Percentiles rank a stretch among this genome's conserved stretches.
phyloP scores from a whole-genome alignment of 2,888 invertebrate species.

The Eurois occulta region DNA sequence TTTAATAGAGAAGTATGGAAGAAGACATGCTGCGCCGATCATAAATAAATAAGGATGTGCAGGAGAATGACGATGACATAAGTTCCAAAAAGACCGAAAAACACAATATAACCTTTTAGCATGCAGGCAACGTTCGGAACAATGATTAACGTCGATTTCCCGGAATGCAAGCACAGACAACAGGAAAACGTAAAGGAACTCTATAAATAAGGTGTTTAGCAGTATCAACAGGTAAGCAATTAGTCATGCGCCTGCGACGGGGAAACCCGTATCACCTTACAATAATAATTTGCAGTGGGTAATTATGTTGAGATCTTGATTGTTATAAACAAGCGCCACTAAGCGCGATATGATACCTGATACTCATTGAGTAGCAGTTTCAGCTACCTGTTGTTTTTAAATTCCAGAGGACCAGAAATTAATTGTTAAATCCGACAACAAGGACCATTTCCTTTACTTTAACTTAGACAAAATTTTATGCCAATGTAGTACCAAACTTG shows the following conservation, averaged over 20 bases:
- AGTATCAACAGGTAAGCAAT: constrained; percentile 48
- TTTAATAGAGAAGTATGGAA: not conserved
- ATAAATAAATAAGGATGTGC: not conserved
- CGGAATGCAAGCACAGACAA: constrained; percentile 22
- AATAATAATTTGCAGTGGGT: constrained; percentile 44
- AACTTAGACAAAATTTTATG: not conserved
- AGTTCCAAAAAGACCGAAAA: not conserved
- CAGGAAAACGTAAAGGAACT: constrained; percentile 55
- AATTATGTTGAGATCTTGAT: constrained; percentile 50
- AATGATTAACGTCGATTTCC: constrained; percentile 30
- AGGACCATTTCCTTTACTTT: not conserved
- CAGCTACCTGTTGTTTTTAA: not conserved
- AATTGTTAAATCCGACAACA: not conserved
- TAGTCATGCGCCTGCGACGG: constrained; percentile 52
- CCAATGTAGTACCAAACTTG: not conserved
- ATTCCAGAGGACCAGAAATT: not conserved
- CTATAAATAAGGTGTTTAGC: constrained; percentile 50
- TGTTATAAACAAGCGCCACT: constrained; percentile 42
- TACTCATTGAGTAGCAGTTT: constrained; percentile 4
- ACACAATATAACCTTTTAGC: constrained; percentile 9
- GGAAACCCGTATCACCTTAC: constrained; percentile 66
- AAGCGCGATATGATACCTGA: constrained; percentile 25
- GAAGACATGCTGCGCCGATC: not conserved
- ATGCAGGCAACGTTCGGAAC: not conserved
- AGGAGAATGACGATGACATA: not conserved